Evolutionary conservation across 2,888 invertebrate species (phyloP), one percentile per base, ranked within the genome.

Genomic region (Tryphoninae sp.): DNA sequence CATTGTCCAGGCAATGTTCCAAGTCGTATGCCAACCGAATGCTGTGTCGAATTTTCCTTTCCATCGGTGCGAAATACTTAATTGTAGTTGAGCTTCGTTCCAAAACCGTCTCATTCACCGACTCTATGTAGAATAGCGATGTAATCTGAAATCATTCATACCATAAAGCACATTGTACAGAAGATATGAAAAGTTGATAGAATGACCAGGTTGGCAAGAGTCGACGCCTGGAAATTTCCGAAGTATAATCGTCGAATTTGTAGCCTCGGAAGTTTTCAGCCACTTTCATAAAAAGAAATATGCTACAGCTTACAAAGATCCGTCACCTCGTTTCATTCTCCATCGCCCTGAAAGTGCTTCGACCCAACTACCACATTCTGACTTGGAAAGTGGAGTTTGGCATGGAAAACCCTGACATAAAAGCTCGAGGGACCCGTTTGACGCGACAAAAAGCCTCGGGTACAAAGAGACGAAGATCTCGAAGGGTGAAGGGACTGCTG

Each of bases 371-470:
- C 59, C 26, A 59, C 23, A 59, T 59, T 59, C 45, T 45, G 45
- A 45, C 45, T 45, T 13, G 13, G 45, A 7, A 45, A 45, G 45
- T 13, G 45, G 45, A 13, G 11, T 45, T 45, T 45, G 45, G 11
- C 3, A 45, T 45, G 65, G 51, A 72, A 76, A 72, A 65, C 22
- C 69, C 23, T 51, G 22, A 13, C 62, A 22, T 75, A 16, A 69
- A 69, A 69, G 23, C 42, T 23, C 64, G 49, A 62, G 65, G 22
- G 73, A 40, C 67, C 45, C 26, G 71, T 65, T 61, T 22, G 71
- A 64, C 13, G 72, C 77, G 65, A 80, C 74, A 80, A 82, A 84
- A 80, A 82, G 78, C 80, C 55, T 65, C 73, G 33, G 74, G 42
- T 83, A 79, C 73, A 75, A 81, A 78, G 84, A 53, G 71, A 59